Base-by-base conservation (phyloP, 2,797 vertebrate genomes). In the Parauchenoglanis ngamensis region DNA sequence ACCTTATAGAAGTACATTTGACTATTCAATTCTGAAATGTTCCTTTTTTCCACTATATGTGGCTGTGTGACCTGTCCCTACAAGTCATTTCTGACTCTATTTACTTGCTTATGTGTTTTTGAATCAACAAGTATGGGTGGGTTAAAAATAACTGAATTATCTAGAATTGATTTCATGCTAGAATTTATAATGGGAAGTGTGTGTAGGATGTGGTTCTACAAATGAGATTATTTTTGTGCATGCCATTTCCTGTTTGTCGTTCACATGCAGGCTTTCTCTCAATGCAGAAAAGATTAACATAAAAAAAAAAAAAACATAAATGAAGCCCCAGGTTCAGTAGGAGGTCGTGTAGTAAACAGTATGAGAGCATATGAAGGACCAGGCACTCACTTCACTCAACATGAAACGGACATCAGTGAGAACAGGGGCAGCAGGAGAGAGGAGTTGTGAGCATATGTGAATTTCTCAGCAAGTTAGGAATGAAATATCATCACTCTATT, bases 291-390 rank as follows among this genome's bases (percentile, higher is more conserved):
- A 44, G 3, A 21, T 19, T 3, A 54, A 35, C 35, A 35, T 54
- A 7, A 57, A 19, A 65, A 63, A 68, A 68, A 35, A 19, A 3
- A 2, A 19, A 0, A 0, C 15, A 19, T 12, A 25, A 52, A 76
- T n/a, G 23, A 72, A 10, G 44, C 10, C 44, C 40, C 11, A n/a
- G 44, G 72, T 35, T 49, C 44, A 25, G 46, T 54, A 19, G n/a
- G 49, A 54, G 49, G 49, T 77, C n/a, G 17, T 54, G 49, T n/a
- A 52, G 40, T 73, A 11, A 25, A 2, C 44, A 46, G 44, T 25
- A 49, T 31, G 44, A 82, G 57, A 46, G 23, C 80, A 28, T 83
- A 63, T 46, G 80, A 83, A 19, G 65, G 70, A 59, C 23, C 70
- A 87, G 57, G 23, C 44, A n/a, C 17, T 25, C 17, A 11, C 35